Conservation (phyloP, 1,140 invertebrate genomes). For the Trypoxylus dichotomus region DNA sequence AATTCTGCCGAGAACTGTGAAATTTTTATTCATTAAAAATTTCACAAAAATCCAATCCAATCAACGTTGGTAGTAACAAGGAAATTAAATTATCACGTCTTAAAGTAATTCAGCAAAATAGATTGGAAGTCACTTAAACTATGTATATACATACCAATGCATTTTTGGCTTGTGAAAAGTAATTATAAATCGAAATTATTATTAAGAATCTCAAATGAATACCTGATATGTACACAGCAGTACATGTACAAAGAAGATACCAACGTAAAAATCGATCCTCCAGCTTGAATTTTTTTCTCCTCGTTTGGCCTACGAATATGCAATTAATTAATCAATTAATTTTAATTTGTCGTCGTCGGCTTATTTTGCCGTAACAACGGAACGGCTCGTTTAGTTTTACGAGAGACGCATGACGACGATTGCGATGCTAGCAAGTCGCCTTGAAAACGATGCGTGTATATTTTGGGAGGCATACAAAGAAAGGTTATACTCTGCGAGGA, state of each 20-base stretch:
- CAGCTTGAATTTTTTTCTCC: not conserved
- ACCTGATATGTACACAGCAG: not conserved
- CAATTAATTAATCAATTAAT: conserved; percentile 22
- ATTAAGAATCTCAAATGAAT: no score
- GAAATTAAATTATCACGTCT: no score
- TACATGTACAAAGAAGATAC: not conserved
- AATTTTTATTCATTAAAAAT: no score
- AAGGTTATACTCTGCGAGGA: not conserved
- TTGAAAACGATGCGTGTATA: not conserved
- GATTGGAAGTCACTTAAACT: no score
- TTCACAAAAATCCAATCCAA: no score
- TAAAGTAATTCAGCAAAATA: no score
- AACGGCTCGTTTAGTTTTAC: conserved; percentile 8
- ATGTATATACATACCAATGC: no score
- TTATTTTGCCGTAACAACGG: not conserved
- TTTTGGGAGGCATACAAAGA: not conserved
- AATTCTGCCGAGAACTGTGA: no score
- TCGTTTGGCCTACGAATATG: not conserved
- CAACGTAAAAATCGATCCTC: no score
- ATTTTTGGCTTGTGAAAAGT: no score
- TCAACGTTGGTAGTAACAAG: no score
- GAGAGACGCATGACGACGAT: not conserved
- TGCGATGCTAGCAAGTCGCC: not conserved
- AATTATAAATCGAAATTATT: no score
- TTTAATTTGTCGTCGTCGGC: conserved; percentile 14